Base-by-base conservation (phyloP, 2,113 vertebrate species). In the Romanogobio albipinnatus region DNA sequence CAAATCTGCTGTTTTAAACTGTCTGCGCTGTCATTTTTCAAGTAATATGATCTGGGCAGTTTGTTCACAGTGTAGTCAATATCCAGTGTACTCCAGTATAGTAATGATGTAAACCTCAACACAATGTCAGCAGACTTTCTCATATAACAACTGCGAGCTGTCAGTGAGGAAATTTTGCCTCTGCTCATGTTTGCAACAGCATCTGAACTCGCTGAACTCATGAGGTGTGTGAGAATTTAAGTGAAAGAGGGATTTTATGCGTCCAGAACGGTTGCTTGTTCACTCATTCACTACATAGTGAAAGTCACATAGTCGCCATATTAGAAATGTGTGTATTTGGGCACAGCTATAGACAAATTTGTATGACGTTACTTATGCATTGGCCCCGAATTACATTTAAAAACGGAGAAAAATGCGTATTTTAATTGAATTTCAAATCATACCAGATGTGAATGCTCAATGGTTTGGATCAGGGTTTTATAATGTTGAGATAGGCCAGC, bases 81-180 rank as follows among this genome's bases (percentile, higher is more conserved):
- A 43, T 43, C 19, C 33, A 70, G 36, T 39, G 66, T 70, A 36
- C 64, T 36, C 36, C 64, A 68, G 24, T 64, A 66, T 3, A 74
- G 73, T 76, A 53, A 76, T 53, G 74, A 76, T 53, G 74, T 53
- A 76, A 26, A 76, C 1, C 8, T 53, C 74, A 76, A 76, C 74
- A 33, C 74, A 33, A 53, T 33, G 26, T 53, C 74, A 76, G 74
- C 74, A 76, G 74, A 19, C n/a, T 76, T 76, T 53, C 74, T 51
- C 15, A 76, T 29, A 19, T 51, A 47, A 47, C 70, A 76, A 53
- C 47, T 76, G 47, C 2, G 14, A 29, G n/a, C 47, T 76, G 73
- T 53, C 73, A 76, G 73, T 17, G 15, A 17, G 45, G 43, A 51
- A 1, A 76, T 53, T 76, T 53, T 9, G n/a, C 24, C 15, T 76